Evolutionary conservation across 2,888 invertebrate species (phyloP).

Genomic region (Polydesmus complanatus): DNA sequence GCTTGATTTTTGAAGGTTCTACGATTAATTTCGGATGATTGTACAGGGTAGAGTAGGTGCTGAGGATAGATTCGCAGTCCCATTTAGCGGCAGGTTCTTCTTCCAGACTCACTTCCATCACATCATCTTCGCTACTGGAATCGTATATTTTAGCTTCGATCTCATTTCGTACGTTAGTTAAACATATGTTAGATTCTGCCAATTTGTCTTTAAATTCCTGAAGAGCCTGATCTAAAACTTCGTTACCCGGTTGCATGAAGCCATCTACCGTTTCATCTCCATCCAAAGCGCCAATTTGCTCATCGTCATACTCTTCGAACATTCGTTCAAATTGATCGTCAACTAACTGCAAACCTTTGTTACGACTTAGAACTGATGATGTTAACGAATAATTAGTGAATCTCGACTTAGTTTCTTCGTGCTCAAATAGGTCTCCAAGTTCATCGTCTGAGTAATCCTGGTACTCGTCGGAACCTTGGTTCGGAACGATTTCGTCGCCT

Average conservation of each 20-base stretch:
- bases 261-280: conserved; percentile 69
- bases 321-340: conserved; percentile 36
- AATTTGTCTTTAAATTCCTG: neutral
- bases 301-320: conserved; percentile 73
- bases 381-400: neutral
- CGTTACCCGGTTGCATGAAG: conserved; percentile 61
- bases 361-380: neutral
- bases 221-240: conserved; percentile 35
- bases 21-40: neutral
- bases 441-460: neutral
- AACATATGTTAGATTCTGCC: neutral
- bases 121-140: conserved; percentile 21
- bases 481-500: conserved; percentile 7
- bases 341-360: conserved; percentile 38
- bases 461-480: neutral
- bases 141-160: neutral
- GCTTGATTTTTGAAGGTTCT: no score
- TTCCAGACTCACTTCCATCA: conserved; percentile 36
- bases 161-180: neutral
- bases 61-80: conserved; percentile 84
- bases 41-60: neutral
- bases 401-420: neutral
- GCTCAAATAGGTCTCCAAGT: neutral
- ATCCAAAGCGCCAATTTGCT: conserved; percentile 76
- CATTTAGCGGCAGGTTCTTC: conserved; percentile 53